Base-by-base conservation (phyloP, 35 echinoderm and acorn worm species). In the Ophiothrix spiculata region DNA sequence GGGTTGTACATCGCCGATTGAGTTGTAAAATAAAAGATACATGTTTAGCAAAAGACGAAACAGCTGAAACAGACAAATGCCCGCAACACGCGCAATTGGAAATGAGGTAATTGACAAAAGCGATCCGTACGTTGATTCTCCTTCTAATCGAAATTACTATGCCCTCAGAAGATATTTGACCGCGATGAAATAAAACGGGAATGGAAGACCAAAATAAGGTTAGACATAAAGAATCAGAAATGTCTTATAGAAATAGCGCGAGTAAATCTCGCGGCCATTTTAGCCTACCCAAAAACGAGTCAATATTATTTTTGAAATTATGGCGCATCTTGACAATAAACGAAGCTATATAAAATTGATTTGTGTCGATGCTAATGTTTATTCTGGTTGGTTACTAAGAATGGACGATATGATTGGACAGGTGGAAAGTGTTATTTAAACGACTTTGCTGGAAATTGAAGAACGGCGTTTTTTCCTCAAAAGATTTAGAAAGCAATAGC, bases 301-400 rank as follows among this genome's bases (percentile, higher is more conserved):
- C 60, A 69, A 69, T 69, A 69, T 69, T 69, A 69, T 69, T 69
- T 69, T 69, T 69, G 60, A 69, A 69, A 69, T 69, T 28, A 69
- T 69, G 60, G 60, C 25, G 60, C 4, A 25, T 69, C 60, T 69
- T 15, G 3, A 69, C 60, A 69, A 69, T 15, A 28, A 69, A 6
- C 29, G 60, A 12, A 69, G 10, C 2, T 15, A n/a, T n/a, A 15
- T n/a, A 4, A n/a, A 25, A 69, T 69, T 69, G 60, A 69, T 69
- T 69, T 69, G 10, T 69, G 60, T 28, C 25, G 60, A 28, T 15
- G 60, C 60, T 25, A 69, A 69, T 69, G 60, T 69, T 69, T 69
- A 69, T 69, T 69, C 60, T 69, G 29, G 60, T 69, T 69, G 17
- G 60, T 69, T 69, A n/a, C 29, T 4, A 69, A 12, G 60, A 69